phyloP scores from a whole-genome alignment of 2,113 vertebrate genomes.

The Takifugu flavidus region DNA sequence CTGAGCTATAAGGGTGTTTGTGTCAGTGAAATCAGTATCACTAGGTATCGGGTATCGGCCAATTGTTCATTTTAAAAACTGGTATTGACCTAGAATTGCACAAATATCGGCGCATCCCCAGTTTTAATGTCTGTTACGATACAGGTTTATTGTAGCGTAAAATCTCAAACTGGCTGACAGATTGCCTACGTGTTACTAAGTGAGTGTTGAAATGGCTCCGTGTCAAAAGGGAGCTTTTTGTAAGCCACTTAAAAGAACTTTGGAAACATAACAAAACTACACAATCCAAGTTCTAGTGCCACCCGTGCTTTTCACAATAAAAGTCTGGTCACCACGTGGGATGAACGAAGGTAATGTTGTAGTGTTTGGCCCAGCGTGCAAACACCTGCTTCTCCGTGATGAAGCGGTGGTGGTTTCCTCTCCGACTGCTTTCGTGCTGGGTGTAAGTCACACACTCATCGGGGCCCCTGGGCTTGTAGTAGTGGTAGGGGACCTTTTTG shows the following conservation, averaged over 20 bases:
- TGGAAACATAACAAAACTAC: conserved; percentile 22
- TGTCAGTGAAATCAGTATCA: no score
- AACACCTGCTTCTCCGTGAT: conserved; percentile 97
- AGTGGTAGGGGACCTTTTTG: conserved; percentile 90
- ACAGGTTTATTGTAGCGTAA: not conserved
- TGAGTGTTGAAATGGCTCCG: not conserved
- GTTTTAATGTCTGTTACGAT: no score
- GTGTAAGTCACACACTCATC: conserved; percentile 92
- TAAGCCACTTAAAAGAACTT: conserved; percentile 18
- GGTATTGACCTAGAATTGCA: no score
- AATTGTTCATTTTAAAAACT: no score
- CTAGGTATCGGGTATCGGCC: no score
- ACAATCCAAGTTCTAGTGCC: conserved; percentile 57
- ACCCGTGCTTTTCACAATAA: conserved; percentile 2
- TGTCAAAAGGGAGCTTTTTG: not conserved
- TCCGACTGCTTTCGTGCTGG: conserved; percentile 84
- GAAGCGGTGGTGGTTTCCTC: conserved; percentile 95
- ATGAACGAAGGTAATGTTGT: conserved; percentile 92
- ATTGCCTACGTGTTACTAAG: no score
- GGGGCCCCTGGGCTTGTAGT: conserved; percentile 89
- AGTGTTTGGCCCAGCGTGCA: conserved; percentile 87
- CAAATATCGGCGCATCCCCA: no score
- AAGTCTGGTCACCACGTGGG: conserved; percentile 78
- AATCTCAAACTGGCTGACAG: not conserved
- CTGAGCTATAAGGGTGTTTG: no score